Conservation (phyloP, 2,113 vertebrate species). For the Pomatorhinus ruficollis region DNA sequence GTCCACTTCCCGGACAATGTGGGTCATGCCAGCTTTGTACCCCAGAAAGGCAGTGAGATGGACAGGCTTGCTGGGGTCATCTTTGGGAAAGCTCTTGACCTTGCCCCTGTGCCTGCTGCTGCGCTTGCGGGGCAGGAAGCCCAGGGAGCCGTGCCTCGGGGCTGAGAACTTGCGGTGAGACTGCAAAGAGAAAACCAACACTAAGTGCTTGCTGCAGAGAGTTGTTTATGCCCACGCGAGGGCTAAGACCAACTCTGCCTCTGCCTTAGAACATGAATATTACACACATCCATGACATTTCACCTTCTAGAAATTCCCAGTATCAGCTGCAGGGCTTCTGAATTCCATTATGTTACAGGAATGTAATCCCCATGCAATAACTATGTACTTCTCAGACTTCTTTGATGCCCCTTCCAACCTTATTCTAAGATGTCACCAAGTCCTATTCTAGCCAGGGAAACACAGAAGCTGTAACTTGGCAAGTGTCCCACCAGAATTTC, state of each 20-base stretch:
- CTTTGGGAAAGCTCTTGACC: slow-evolving; percentile 97
- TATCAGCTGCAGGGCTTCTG: neutral
- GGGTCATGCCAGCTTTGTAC: slow-evolving; percentile 99
- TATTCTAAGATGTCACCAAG: neutral
- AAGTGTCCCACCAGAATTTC: neutral
- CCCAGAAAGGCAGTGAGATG: slow-evolving; percentile 95
- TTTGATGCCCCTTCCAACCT: fast-evolving
- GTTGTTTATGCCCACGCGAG: fast-evolving
- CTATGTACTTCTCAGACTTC: fast-evolving
- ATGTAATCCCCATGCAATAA: fast-evolving
- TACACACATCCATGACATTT: fast-evolving
- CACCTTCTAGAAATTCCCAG: fast-evolving
- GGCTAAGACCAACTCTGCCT: neutral
- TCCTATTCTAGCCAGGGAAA: neutral
- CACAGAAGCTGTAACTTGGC: neutral
- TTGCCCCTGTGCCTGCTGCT: slow-evolving; percentile 92
- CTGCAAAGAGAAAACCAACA: slow-evolving; percentile 38
- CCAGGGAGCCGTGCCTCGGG: slow-evolving; percentile 93
- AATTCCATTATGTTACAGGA: neutral
- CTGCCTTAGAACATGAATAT: fast-evolving
- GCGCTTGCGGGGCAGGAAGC: slow-evolving; percentile 96
- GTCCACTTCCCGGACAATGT: slow-evolving; percentile 96
- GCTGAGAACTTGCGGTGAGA: slow-evolving; percentile 98
- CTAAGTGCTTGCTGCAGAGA: neutral
- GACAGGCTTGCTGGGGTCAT: slow-evolving; percentile 92